Evolutionary conservation across 2,888 invertebrate species (phyloP), one percentile per base, ranked within the genome.

Genomic region (Drosophila stalkeri): DNA sequence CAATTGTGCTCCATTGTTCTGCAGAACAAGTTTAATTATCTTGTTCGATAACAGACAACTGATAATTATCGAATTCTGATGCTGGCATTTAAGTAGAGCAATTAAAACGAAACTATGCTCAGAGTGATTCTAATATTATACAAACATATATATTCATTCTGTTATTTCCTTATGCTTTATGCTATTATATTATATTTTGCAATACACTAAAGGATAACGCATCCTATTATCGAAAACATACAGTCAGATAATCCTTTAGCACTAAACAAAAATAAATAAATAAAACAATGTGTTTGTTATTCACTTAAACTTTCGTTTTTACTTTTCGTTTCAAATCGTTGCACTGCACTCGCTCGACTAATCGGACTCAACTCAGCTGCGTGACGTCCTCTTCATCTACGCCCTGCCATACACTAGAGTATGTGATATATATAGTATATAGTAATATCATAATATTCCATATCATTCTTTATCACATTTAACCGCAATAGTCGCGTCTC

Each of bases 401-500:
- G 8, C 35, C 31, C 33, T 18, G 18, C 23, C 39, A 35, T 23
- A 20, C 20, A 35, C 20, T 11, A 1, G 20, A 20, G 43, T 44
- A 51, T 16, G 3, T 27, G 27, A 27, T 27, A 12, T 33, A 18
- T 12, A 33, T 1, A 51, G 51, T 35, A 23, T 39, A 33, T 33
- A 18, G 51, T 33, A 31, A 20, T 18, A 67, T 31, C 27, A 59
- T 31, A 23, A 18, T 51, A 20, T 33, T 20, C 35, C 35, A 55
- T 64, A 62, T 77, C 73, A 9, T 39, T 61, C 44, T 33, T 57
- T 64, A 64, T 61, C 75, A 57, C 52, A 35, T 18, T 54, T 12
- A 54, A 20, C 52, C 52, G 52, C 52, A 54, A 37, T 37, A 9
- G 37, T 37, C 51, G 49, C 47, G 47, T 16, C 27, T 31, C 52